phyloP scores from a whole-genome alignment of 2,888 invertebrate genomes.

The Drosophila cracens region DNA sequence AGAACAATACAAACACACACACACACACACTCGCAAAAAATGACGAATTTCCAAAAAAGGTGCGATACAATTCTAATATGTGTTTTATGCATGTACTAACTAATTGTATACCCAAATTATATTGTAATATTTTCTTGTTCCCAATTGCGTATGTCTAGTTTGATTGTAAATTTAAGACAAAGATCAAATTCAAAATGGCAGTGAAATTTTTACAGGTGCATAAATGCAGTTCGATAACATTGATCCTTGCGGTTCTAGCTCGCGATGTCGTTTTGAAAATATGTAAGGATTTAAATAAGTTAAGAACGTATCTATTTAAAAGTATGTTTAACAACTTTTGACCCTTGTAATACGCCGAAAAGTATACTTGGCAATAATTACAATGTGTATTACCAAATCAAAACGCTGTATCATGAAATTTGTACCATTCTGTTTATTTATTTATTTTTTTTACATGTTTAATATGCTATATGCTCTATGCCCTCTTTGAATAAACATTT shows the following conservation, averaged over 20 bases:
- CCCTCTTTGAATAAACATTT: conserved; percentile 24
- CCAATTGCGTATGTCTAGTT: conserved; percentile 35
- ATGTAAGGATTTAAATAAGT: neutral
- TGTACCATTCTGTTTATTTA: neutral
- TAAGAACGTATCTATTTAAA: neutral
- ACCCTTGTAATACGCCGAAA: neutral
- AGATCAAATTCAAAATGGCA: conserved; percentile 12
- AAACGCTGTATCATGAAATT: neutral
- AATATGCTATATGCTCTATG: neutral
- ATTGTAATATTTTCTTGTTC: conserved; percentile 44
- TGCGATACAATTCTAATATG: conserved; percentile 53
- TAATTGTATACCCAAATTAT: conserved; percentile 8
- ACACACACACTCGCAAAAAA: conserved; percentile 5
- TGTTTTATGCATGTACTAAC: conserved; percentile 44
- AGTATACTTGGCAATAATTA: neutral
- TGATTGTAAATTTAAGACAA: conserved; percentile 47
- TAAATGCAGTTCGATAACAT: neutral
- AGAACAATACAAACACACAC: conserved; percentile 23
- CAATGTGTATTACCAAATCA: neutral
- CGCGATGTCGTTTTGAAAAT: neutral
- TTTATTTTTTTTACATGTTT: neutral
- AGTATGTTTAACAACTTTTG: neutral
- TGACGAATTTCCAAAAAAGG: conserved; percentile 4
- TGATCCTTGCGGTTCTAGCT: neutral
- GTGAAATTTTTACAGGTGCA: neutral